These are phyloP conservation scores for Dicrostonyx torquatus DNA, from an alignment of 2,797 vertebrate species.

Conservation along the genomic window DNA sequence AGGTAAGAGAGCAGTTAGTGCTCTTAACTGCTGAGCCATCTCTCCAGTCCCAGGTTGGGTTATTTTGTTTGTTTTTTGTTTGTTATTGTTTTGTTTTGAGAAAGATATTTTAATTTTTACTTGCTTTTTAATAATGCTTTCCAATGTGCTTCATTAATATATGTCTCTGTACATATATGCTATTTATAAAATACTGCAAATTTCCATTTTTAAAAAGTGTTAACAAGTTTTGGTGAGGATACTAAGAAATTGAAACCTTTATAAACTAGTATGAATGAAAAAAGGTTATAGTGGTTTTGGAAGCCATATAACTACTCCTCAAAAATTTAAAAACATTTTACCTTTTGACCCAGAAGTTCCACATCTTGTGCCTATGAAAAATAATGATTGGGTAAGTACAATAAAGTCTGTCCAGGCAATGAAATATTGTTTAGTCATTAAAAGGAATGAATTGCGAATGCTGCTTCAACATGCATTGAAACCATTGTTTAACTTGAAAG, in stretches of 20 bases:
- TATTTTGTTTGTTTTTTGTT: neutral
- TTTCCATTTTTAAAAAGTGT: neutral
- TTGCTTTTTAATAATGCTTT: neutral
- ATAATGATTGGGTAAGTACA: neutral
- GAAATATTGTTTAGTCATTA: slow-evolving; percentile 15
- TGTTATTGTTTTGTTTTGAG: neutral
- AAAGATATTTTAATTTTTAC: neutral
- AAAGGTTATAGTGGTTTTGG: neutral
- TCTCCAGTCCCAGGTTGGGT: neutral
- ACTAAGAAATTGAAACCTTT: neutral
- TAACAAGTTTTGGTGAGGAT: slow-evolving; percentile 28
- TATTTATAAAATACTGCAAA: neutral
- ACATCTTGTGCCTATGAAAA: slow-evolving; percentile 7
- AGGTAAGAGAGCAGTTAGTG: neutral
- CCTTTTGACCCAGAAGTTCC: neutral
- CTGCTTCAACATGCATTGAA: neutral
- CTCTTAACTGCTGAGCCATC: neutral
- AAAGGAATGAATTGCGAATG: neutral
- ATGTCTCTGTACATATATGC: neutral
- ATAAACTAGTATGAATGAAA: neutral
- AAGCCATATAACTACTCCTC: neutral
- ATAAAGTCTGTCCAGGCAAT: neutral
- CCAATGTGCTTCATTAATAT: neutral
- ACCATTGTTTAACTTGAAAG: slow-evolving; percentile 19
- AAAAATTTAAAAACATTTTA: slow-evolving; percentile 40